phyloP scores from a whole-genome alignment of 2,888 invertebrate genomes.

The Xanthia togata region DNA sequence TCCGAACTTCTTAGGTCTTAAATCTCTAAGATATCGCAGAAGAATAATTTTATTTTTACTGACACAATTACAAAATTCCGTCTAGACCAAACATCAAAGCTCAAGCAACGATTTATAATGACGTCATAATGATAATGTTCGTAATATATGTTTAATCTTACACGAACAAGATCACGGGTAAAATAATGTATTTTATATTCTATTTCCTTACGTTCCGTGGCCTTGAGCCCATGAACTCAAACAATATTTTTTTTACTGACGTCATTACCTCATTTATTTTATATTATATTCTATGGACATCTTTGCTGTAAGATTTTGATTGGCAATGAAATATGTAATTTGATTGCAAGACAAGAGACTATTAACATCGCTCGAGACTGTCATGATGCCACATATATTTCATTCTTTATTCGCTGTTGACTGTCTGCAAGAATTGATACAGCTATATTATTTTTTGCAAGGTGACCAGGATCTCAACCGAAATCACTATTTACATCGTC shows the following conservation, averaged over 20 bases:
- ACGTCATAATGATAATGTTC: constrained; percentile 34
- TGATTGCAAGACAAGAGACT: neutral
- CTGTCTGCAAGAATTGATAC: neutral
- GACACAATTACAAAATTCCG: constrained; percentile 22
- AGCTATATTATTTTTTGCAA: constrained; percentile 12
- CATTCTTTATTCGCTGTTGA: constrained; percentile 8
- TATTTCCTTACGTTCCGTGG: constrained; percentile 30
- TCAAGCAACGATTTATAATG: constrained; percentile 19
- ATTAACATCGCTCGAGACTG: neutral
- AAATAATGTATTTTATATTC: constrained; percentile 45
- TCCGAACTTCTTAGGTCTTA: neutral
- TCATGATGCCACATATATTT: neutral
- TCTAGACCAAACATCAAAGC: constrained; percentile 44
- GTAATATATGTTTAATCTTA: constrained; percentile 38
- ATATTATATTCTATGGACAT: constrained; percentile 17
- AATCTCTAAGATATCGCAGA: neutral
- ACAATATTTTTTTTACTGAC: constrained; percentile 24
- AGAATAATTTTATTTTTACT: constrained; percentile 2
- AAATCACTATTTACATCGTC: neutral
- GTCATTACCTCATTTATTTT: constrained; percentile 22
- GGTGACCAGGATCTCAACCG: neutral
- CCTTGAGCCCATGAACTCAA: constrained; percentile 29
- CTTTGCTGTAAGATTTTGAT: neutral
- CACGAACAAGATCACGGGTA: constrained; percentile 30
- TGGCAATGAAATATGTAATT: constrained; percentile 4